Evolutionary conservation across 2,797 vertebrate genomes (phyloP).

Genomic region (Onychomys torridus): DNA sequence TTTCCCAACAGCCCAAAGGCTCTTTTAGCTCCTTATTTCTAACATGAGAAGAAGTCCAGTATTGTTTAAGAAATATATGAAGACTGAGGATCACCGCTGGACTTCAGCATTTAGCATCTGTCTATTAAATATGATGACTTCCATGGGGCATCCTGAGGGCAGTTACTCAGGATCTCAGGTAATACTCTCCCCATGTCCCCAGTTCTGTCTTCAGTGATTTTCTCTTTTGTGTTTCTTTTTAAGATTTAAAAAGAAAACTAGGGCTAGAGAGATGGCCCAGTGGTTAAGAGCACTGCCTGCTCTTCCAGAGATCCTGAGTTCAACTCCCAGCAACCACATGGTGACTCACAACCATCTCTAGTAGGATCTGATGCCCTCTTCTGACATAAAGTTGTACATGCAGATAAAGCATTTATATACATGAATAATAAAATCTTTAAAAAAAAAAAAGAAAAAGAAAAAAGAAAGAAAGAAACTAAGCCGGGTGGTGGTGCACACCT

Average conservation of each 20-base stretch:
- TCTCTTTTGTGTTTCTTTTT: neutral
- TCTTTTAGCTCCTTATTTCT: neutral
- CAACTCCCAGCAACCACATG: no score
- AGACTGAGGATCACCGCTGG: neutral
- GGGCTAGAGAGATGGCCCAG: neutral
- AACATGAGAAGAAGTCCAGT: neutral
- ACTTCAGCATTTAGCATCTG: neutral
- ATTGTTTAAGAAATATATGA: slow-evolving; percentile 1
- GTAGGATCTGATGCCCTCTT: no score
- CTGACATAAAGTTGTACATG: no score
- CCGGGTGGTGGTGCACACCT: no score
- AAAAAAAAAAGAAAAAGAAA: no score
- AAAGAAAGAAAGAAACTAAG: no score
- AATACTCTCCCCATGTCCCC: neutral
- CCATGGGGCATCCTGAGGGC: neutral
- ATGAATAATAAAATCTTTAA: no score
- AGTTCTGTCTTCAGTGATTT: neutral
- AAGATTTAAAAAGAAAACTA: neutral
- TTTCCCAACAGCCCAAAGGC: neutral
- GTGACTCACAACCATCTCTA: no score
- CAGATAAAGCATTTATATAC: no score
- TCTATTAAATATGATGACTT: neutral
- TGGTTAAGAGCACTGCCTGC: no score
- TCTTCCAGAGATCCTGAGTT: no score
- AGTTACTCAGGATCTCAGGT: neutral